Evolutionary conservation across 1,140 invertebrate genomes (phyloP).

Genomic region (Metaphire vulgaris): DNA sequence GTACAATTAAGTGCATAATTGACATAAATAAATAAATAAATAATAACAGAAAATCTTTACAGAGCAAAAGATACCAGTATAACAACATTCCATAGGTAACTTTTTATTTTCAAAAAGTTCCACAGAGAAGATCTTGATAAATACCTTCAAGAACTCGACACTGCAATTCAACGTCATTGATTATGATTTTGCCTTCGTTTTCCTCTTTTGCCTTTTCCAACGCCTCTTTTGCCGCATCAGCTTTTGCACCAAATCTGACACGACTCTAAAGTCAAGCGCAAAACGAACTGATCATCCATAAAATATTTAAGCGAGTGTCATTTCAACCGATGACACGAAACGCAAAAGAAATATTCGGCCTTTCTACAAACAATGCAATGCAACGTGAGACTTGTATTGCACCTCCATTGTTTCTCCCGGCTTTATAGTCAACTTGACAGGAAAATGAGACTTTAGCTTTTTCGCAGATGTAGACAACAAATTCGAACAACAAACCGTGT

Average conservation of each 20-base stretch:
- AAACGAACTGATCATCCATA: too few species aligned
- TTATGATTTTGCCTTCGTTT: conserved; percentile 28
- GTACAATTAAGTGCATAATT: too few species aligned
- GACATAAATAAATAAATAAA: not conserved
- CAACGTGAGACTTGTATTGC: too few species aligned
- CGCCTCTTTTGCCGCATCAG: conserved; percentile 61
- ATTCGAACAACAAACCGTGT: conserved; percentile 60
- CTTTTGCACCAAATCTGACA: conserved; percentile 63
- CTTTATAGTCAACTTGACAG: too few species aligned
- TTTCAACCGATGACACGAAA: not conserved
- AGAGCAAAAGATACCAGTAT: not conserved
- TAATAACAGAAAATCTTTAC: not conserved
- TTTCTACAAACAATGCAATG: too few species aligned
- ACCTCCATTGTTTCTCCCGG: too few species aligned
- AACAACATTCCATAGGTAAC: too few species aligned
- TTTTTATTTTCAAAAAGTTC: too few species aligned
- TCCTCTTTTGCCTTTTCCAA: conserved; percentile 58
- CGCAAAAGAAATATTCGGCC: too few species aligned
- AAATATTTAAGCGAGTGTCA: not conserved
- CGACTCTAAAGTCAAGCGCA: conserved; percentile 34
- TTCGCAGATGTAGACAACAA: too few species aligned
- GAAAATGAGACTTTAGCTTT: too few species aligned
- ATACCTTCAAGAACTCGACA: conserved; percentile 27
- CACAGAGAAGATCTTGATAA: not conserved
- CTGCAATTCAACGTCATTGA: conserved; percentile 25